Evolutionary conservation across 2,113 vertebrate species (phyloP).

Genomic region (Acrocephalus kingi): DNA sequence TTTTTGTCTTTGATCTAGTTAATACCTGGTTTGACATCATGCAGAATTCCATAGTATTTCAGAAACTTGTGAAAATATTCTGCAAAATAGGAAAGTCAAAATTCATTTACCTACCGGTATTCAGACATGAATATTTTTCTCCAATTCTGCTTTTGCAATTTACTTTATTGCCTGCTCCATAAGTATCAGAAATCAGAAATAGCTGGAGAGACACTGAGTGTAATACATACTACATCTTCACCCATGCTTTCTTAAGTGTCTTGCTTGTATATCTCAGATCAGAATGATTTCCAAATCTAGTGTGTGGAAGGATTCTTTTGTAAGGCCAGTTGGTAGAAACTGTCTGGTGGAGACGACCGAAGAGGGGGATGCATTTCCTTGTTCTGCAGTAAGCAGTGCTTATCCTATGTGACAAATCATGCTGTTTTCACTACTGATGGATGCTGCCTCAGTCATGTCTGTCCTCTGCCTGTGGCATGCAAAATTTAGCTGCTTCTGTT

Average conservation of each 20-base stretch:
- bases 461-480: neutral
- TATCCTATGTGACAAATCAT: fast-evolving
- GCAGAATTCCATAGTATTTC: slow-evolving; percentile 8
- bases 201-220: neutral
- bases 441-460: neutral
- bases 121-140: neutral
- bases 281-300: neutral
- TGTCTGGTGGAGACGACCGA: neutral
- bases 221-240: neutral
- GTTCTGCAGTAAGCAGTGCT: neutral
- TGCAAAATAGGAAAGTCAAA: slow-evolving; percentile 27
- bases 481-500: neutral
- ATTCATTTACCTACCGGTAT: neutral
- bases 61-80: slow-evolving; percentile 3
- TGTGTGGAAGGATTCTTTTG: neutral
- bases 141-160: neutral
- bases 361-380: neutral
- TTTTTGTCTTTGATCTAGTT: slow-evolving; percentile 32
- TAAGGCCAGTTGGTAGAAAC: neutral
- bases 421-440: neutral
- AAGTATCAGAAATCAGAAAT: neutral
- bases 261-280: neutral
- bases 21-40: slow-evolving; percentile 5
- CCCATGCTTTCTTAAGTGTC: neutral
- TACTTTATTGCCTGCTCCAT: neutral